These are phyloP conservation scores for Papilio xuthus DNA, from an alignment of 1,140 invertebrate species.

Conservation along the genomic window DNA sequence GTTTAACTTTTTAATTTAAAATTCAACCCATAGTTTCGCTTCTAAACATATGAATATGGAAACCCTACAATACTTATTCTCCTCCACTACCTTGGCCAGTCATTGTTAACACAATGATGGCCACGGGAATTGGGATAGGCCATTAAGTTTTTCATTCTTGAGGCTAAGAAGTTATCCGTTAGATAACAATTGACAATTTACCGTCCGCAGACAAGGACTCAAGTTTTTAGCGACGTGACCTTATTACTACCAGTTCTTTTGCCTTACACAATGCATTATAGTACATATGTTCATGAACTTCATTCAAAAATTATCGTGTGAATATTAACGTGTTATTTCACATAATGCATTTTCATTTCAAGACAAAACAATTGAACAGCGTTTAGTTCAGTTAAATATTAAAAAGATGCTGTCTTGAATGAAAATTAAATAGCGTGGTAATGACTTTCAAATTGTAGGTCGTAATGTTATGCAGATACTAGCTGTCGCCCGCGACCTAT, in stretches of 20 bases:
- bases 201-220: slow-evolving; percentile 20
- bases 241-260: neutral
- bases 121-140: slow-evolving; percentile 62
- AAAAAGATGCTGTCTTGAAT: too few relatives aligned
- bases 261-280: slow-evolving; percentile 3
- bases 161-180: slow-evolving; percentile 15
- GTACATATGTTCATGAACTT: slow-evolving; percentile 11
- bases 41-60: neutral
- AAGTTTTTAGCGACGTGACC: slow-evolving; percentile 1
- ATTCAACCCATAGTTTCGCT: neutral
- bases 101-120: slow-evolving; percentile 64
- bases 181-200: slow-evolving; percentile 33
- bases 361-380: neutral
- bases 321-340: neutral
- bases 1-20: neutral
- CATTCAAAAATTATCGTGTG: neutral
- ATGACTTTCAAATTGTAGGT: too few relatives aligned
- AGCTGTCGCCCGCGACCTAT: too few relatives aligned
- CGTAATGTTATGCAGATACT: too few relatives aligned
- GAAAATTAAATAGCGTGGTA: too few relatives aligned
- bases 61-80: slow-evolving; percentile 31
- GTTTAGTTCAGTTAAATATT: too few relatives aligned
- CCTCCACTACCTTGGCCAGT: slow-evolving; percentile 51
- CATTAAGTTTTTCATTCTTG: slow-evolving; percentile 49
- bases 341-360: neutral